These are phyloP conservation scores for Stylophora pistillata DNA, from an alignment of 64 coral and sea anemone genomes.

Conservation along the genomic window DNA sequence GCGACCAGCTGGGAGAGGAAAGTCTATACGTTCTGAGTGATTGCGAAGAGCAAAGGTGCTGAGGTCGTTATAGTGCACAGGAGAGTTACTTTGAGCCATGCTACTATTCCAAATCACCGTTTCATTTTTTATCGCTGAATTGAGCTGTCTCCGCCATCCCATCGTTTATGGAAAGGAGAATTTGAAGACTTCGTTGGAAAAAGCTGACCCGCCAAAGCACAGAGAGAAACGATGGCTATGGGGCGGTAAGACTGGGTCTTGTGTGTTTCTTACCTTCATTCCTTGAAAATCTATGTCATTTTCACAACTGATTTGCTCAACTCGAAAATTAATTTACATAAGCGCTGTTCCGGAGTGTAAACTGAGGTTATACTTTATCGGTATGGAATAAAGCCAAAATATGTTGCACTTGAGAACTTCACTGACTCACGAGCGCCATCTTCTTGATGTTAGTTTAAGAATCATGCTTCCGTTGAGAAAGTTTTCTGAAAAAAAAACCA, in stretches of 20 bases:
- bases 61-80: not conserved
- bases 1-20: too few relatives aligned
- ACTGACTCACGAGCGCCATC: too few relatives aligned
- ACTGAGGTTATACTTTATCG: too few relatives aligned
- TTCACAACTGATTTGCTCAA: too few relatives aligned
- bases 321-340: too few relatives aligned
- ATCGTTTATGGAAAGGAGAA: not conserved
- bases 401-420: too few relatives aligned
- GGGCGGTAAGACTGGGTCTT: not conserved
- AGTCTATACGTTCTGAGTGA: not conserved
- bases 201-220: not conserved
- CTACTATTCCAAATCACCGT: not conserved
- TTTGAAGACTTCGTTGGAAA: not conserved
- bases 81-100: not conserved
- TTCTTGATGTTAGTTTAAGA: too few relatives aligned
- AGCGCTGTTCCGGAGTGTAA: too few relatives aligned
- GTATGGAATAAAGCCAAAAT: too few relatives aligned
- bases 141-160: not conserved
- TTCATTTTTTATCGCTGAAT: slow-evolving; percentile 1
- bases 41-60: slow-evolving; percentile 1
- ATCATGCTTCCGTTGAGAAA: too few relatives aligned
- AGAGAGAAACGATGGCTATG: slow-evolving; percentile 18
- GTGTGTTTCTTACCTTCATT: not conserved
- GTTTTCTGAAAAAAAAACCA: too few relatives aligned
- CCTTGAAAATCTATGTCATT: too few relatives aligned